A percentile compares a stretch with the other conserved stretches of the same genome.
These are phyloP conservation scores for Pseudomyrmex concolor DNA, from an alignment of 1,140 invertebrate genomes.

Conservation along the genomic window DNA sequence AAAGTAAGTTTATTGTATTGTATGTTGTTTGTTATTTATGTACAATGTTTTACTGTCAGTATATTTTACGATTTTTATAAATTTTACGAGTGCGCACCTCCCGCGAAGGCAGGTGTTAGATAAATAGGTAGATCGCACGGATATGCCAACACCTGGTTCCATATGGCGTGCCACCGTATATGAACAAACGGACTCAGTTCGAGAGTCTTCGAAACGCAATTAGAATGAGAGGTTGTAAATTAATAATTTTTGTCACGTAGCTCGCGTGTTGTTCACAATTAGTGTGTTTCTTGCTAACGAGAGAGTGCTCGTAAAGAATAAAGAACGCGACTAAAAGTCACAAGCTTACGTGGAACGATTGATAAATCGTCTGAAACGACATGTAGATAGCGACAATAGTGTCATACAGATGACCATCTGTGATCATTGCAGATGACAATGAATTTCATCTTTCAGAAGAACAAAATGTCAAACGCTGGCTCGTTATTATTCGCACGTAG, in stretches of 20 bases:
- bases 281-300: background rate
- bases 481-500: too few relatives aligned
- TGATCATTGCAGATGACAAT: too few relatives aligned
- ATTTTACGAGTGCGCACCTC: conserved; percentile 68
- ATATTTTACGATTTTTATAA: conserved; percentile 4
- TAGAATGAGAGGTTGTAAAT: conserved; percentile 15
- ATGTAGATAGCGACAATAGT: too few relatives aligned
- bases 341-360: background rate
- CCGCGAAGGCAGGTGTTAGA: conserved; percentile 73
- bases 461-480: too few relatives aligned
- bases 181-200: background rate
- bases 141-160: conserved; percentile 74
- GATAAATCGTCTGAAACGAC: background rate
- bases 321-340: background rate
- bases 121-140: conserved; percentile 56
- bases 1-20: background rate
- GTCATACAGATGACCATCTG: too few relatives aligned
- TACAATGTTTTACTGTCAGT: too few relatives aligned
- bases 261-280: conserved; percentile 22
- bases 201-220: background rate
- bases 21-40: too few relatives aligned
- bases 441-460: too few relatives aligned
- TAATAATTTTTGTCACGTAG: conserved; percentile 17
- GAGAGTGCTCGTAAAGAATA: conserved; percentile 8
- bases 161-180: conserved; percentile 46